Evolutionary conservation across 2,888 invertebrate genomes (phyloP), one percentile per base, ranked within the genome.

Genomic region (Steinernema scapterisci): DNA sequence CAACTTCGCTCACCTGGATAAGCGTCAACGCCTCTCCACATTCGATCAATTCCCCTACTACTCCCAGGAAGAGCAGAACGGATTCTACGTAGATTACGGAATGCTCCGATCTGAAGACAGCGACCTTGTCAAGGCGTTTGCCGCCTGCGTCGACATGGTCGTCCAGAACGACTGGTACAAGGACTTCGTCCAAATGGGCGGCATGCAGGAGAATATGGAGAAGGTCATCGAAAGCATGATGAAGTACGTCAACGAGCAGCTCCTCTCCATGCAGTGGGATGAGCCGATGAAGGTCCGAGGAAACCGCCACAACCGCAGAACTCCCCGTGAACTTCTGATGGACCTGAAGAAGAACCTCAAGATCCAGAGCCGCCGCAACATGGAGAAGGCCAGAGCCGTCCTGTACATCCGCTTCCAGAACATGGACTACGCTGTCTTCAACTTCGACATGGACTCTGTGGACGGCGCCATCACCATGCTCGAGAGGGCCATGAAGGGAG

Each of bases 371-470:
- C 44, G 43, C 52, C n/a, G 38, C 25, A n/a, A 56, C 48, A 25
- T 52, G n/a, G 7, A 13, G 6, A 31, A 71, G 2, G 74, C 79
- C 16, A 56, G 73, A 23, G 71, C 51, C 16, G 23, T 73, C 25
- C 5, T 72, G 31, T 70, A 75, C 76, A 7, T 73, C 73, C 70
- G 52, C 19, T 63, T 71, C 70, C 74, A 78, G 48, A 72, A 74
- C 43, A 72, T 80, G 48, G 77, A 80, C n/a, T 48, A 45, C 73
- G 72, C 51, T 31, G 75, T 77, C 73, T 70, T 76, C 73, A 77
- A 76, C 23, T 38, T 76, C 70, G 51, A 38, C 48, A 21, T 51
- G 13, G 73, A 76, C 21, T 51, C 31, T 21, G 31, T 77, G 1
- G 56, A 71, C 13, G 13, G 7, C 63, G 31, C 52, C 48, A 21